Evolutionary conservation across 2,797 vertebrate species (phyloP).

Genomic region (Macropodus opercularis): DNA sequence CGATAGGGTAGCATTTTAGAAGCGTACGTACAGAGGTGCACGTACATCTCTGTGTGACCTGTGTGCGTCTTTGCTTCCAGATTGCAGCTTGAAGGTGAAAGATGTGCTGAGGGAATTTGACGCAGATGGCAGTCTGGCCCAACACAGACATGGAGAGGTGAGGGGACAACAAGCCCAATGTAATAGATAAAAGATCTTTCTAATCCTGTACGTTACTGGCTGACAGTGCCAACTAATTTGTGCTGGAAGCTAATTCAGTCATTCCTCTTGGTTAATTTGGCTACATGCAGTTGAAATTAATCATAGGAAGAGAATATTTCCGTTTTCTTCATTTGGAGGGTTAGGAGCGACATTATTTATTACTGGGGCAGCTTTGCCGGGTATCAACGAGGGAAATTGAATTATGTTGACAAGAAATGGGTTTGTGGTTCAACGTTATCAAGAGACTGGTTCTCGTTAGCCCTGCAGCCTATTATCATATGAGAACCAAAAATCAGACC

Average conservation of each 20-base stretch:
- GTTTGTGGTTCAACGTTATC: slow-evolving; percentile 76
- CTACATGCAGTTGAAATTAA: not conserved
- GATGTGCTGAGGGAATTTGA: slow-evolving; percentile 90
- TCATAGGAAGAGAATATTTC: slow-evolving; percentile 25
- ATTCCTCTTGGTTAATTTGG: slow-evolving; percentile 20
- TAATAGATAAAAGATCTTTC: slow-evolving; percentile 32
- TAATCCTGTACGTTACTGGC: slow-evolving; percentile 23
- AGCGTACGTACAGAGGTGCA: not conserved
- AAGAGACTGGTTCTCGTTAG: slow-evolving; percentile 47
- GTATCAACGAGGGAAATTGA: slow-evolving; percentile 55
- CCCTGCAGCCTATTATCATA: slow-evolving; percentile 44
- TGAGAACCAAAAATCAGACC: slow-evolving; percentile 32
- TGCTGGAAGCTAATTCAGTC: slow-evolving; percentile 18
- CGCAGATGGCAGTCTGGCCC: slow-evolving; percentile 83
- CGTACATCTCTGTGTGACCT: slow-evolving; percentile 45
- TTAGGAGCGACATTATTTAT: slow-evolving; percentile 58
- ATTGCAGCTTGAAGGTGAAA: slow-evolving; percentile 91
- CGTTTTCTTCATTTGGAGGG: slow-evolving; percentile 11
- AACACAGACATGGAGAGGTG: slow-evolving; percentile 88
- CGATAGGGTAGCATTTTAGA: not conserved
- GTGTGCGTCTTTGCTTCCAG: slow-evolving; percentile 74
- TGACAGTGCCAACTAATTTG: slow-evolving; percentile 24
- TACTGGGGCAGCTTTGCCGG: slow-evolving; percentile 66
- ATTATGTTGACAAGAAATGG: slow-evolving; percentile 71
- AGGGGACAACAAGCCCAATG: slow-evolving; percentile 66